Base-by-base conservation (phyloP, 2,797 vertebrate species). In the Pseudochaenichthys georgianus region DNA sequence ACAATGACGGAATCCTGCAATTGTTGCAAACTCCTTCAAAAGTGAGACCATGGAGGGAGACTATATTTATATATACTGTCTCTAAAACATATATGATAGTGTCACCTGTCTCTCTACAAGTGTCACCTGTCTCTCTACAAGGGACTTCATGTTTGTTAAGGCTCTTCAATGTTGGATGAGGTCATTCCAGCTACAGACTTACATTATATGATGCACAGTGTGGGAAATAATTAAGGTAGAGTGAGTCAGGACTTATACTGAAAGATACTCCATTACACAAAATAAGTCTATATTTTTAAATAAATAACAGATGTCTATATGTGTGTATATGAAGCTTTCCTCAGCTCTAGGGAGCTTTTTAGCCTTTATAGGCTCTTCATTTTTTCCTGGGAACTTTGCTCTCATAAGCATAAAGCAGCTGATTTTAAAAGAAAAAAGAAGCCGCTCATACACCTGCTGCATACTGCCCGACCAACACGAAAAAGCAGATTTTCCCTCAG, bases 161-260 rank as follows among this genome's bases (percentile, higher is more conserved):
- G 42, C 45, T 65, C 7, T 7, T 66, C 16, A 58, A 76, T 67
- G 23, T 59, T 73, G 67, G 13, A 71, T 72, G 46, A 64, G 53
- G 13, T 70, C 52, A 67, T 53, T 50, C 45, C 12, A 38, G 17
- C 38, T n/a, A 23, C n/a, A 62, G 57, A 51, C 38, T 6, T 8
- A 13, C 13, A 38, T 45, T n/a, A 7, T 48, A 54, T 13, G 13
- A 59, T 50, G 45, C 31, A 42, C 31, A 7, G 41, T 2, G 4
- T 6, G 2, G 34, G 8, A 38, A 38, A 38, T 55, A 57, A 21
- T 42, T 38, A 38, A 9, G 7, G 28, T 21, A 31, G 3, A 28
- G 15, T 57, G 19, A 68, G 42, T 11, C 13, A 42, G 21, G 1
- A 13, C 5, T 43, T 45, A 12, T 9, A 28, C 28, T 43, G 55